Conservation (phyloP, 2,888 invertebrate species). For the Scaptomyza parva region DNA sequence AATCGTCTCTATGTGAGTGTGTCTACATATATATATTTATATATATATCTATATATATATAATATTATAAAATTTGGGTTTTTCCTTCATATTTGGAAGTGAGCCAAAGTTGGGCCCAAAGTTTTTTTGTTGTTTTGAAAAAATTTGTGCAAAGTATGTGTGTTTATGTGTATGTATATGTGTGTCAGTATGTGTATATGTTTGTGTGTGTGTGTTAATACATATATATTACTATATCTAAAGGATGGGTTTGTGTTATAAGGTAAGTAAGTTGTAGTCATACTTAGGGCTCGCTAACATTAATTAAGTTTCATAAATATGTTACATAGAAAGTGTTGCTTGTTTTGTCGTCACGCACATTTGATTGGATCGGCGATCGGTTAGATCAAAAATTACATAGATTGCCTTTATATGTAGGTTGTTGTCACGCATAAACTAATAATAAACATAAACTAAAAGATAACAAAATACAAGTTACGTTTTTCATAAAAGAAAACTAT, state of each 20-base stretch:
- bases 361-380: slow-evolving; percentile 18
- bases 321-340: slow-evolving; percentile 56
- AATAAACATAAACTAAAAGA: too few species aligned
- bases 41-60: neutral
- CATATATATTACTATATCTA: slow-evolving; percentile 22
- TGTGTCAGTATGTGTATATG: neutral
- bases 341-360: slow-evolving; percentile 13
- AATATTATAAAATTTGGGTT: slow-evolving; percentile 1
- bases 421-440: slow-evolving; percentile 50
- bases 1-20: slow-evolving; percentile 17
- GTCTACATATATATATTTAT: neutral
- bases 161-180: neutral
- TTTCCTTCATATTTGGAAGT: slow-evolving; percentile 3
- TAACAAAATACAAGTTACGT: slow-evolving; percentile 8
- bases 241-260: slow-evolving; percentile 2
- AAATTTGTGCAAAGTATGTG: slow-evolving; percentile 31
- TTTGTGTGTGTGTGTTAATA: slow-evolving; percentile 1
- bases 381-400: slow-evolving; percentile 41
- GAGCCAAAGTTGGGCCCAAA: slow-evolving; percentile 9
- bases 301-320: slow-evolving; percentile 64
- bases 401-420: slow-evolving; percentile 40
- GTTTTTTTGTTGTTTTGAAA: slow-evolving; percentile 4
- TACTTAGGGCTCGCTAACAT: slow-evolving; percentile 32
- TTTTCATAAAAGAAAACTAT: slow-evolving; percentile 10
- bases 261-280: neutral